phyloP scores from a whole-genome alignment of 2,797 vertebrate species.

The Oryzias dopingdopingensis region DNA sequence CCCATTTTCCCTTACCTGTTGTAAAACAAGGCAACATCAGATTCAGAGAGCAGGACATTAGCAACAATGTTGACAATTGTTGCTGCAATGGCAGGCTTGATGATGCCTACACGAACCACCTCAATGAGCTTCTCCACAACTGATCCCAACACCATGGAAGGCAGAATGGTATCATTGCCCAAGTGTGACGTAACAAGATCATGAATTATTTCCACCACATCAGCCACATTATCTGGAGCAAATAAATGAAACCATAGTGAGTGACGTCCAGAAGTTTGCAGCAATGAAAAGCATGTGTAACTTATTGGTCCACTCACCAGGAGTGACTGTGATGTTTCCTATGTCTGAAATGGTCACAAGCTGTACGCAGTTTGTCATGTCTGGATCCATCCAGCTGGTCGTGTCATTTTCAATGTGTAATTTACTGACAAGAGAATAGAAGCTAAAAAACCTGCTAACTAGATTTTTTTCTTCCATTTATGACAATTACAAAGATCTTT shows the following conservation, averaged over 20 bases:
- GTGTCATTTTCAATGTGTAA: slow-evolving; percentile 62
- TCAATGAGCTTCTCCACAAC: slow-evolving; percentile 80
- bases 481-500: too few relatives aligned
- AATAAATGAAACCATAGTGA: not conserved
- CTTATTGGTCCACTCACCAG: slow-evolving; percentile 54
- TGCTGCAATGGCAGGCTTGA: slow-evolving; percentile 63
- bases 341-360: slow-evolving; percentile 63
- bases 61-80: slow-evolving; percentile 73
- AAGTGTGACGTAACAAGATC: slow-evolving; percentile 68
- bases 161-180: slow-evolving; percentile 38
- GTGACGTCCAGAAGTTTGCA: not conserved
- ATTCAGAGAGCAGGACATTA: slow-evolving; percentile 71
- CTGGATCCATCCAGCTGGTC: slow-evolving; percentile 66
- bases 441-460: not conserved
- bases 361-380: slow-evolving; percentile 62
- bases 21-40: slow-evolving; percentile 65
- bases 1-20: slow-evolving; percentile 76
- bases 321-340: slow-evolving; percentile 68
- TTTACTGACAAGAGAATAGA: slow-evolving; percentile 49
- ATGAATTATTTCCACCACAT: slow-evolving; percentile 80
- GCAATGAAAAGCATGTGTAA: not conserved
- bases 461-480: too few relatives aligned
- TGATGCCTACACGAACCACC: slow-evolving; percentile 65
- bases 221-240: slow-evolving; percentile 77
- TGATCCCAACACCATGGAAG: slow-evolving; percentile 68